Evolutionary conservation across 2,888 invertebrate genomes (phyloP).

Genomic region (Tethea ocularis): DNA sequence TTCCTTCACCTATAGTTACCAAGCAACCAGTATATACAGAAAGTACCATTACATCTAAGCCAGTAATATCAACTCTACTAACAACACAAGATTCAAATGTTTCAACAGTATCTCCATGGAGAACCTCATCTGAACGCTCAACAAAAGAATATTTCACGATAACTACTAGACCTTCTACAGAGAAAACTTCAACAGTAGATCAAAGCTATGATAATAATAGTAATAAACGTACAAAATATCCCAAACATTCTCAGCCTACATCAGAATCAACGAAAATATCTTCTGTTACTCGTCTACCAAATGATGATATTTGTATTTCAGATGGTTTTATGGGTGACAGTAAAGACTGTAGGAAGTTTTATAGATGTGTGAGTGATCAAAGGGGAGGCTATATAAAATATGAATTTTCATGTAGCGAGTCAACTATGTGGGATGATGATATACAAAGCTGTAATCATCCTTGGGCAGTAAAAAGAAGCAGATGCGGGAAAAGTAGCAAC

Average conservation of each 20-base stretch:
- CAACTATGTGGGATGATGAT: slow-evolving; percentile 91
- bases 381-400: slow-evolving; percentile 86
- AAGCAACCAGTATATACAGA: slow-evolving; percentile 36
- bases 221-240: neutral
- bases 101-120: slow-evolving; percentile 24
- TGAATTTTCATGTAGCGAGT: slow-evolving; percentile 89
- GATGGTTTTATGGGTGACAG: slow-evolving; percentile 90
- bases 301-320: slow-evolving; percentile 73
- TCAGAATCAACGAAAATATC: slow-evolving; percentile 11
- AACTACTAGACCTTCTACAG: slow-evolving; percentile 14
- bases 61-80: neutral
- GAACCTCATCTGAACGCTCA: slow-evolving; percentile 14
- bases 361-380: slow-evolving; percentile 88
- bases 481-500: slow-evolving; percentile 55
- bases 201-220: neutral
- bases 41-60: slow-evolving; percentile 17
- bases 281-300: slow-evolving; percentile 19
- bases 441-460: slow-evolving; percentile 89
- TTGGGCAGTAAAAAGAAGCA: slow-evolving; percentile 81
- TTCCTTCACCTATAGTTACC: slow-evolving; percentile 63
- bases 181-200: neutral
- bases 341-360: slow-evolving; percentile 89
- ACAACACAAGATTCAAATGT: slow-evolving; percentile 16
- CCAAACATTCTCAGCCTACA: neutral
- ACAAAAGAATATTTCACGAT: neutral